Base-by-base conservation (phyloP, 2,888 invertebrate genomes). In the Eristalinus aeneus region DNA sequence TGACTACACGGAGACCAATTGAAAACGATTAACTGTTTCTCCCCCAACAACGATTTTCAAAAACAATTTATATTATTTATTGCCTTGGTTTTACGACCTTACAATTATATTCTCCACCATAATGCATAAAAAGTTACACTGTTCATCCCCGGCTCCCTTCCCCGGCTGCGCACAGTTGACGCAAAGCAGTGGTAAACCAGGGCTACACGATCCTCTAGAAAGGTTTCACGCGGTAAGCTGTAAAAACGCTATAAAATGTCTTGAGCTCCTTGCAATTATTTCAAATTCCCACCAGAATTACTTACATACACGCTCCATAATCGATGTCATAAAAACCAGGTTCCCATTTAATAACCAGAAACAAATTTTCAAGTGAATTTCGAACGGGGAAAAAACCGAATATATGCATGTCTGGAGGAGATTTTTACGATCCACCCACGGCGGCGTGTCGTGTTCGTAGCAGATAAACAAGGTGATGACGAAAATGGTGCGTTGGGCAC, bases 401-500 rank as follows among this genome's bases (percentile, higher is more conserved):
- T 68, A 34, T 34, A 34, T 34, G 34, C 34, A 34, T 46, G 46
- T 46, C 16, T 16, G 46, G 16, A 46, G 46, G 46, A 46, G 46
- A 46, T 46, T 46, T 46, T 80, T 80, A 85, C 72, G 79, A 79
- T 46, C 75, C 61, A 69, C 27, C 69, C 65, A 27, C 67, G 34
- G 67, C 27, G 56, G 65, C 88, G 85, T 89, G 90, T 89, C 56
- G 56, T 56, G 56, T 89, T 88, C 89, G 89, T 88, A 77, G 74
- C 89, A 82, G 90, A 75, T 79, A 75, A 80, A 84, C 80, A 80
- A 72, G 46, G 75, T 53, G 79, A 74, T 80, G 79, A 75, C 79
- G 71, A 71, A 12, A 39, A 46, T n/a, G n/a, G 46, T 46, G 46
- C 61, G 65, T 75, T 54, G 75, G 69, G 60, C 67, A 76, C 61